phyloP scores from a whole-genome alignment of 2,797 vertebrate genomes.

The Hyperoplus immaculatus region DNA sequence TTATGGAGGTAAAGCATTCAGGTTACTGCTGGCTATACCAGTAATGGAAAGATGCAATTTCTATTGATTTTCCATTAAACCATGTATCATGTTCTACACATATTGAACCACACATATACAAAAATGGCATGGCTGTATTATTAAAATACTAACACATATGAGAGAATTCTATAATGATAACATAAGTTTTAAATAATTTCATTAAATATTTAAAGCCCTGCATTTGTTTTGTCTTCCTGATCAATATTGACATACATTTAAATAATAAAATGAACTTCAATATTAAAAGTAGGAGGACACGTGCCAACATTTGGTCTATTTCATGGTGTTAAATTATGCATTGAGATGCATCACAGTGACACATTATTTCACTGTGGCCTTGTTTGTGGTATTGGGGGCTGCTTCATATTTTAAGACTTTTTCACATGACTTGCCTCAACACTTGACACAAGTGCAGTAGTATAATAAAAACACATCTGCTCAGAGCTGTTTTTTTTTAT shows the following conservation, averaged over 20 bases:
- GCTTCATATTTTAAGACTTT: slow-evolving; percentile 47
- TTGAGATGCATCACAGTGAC: slow-evolving; percentile 21
- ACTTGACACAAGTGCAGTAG: neutral
- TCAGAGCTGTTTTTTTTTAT: neutral
- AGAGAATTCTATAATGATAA: neutral
- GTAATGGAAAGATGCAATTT: neutral
- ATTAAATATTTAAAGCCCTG: slow-evolving; percentile 21
- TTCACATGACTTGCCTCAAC: neutral
- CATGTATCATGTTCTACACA: too few relatives aligned
- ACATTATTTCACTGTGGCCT: slow-evolving; percentile 23
- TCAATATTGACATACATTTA: neutral
- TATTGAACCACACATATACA: too few relatives aligned
- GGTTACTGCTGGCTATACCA: neutral
- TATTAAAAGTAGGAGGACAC: slow-evolving; percentile 21
- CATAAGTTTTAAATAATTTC: neutral
- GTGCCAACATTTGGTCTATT: slow-evolving; percentile 22
- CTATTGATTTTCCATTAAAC: too few relatives aligned
- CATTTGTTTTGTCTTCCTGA: slow-evolving; percentile 7
- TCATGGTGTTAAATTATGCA: slow-evolving; percentile 47
- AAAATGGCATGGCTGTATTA: too few relatives aligned
- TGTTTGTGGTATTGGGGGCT: slow-evolving; percentile 11
- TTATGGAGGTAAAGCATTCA: slow-evolving; percentile 87
- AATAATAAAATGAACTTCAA: slow-evolving; percentile 19
- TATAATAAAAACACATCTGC: neutral
- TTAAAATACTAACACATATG: too few relatives aligned